These are phyloP conservation scores for Lamprologus ornatipinnis DNA, from an alignment of 2,113 vertebrate genomes.

Conservation along the genomic window DNA sequence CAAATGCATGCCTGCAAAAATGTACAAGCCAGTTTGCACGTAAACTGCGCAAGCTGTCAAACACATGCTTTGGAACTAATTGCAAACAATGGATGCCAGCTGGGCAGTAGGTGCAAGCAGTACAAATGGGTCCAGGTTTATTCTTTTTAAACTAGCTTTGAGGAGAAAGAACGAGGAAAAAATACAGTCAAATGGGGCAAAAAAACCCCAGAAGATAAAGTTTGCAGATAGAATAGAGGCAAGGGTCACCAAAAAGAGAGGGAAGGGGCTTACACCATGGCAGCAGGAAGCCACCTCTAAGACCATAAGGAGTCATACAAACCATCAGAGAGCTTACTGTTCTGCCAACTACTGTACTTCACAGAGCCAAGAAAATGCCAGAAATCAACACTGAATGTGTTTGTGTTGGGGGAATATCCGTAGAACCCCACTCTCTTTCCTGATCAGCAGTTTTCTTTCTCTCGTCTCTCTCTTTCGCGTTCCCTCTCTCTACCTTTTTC, in stretches of 20 bases:
- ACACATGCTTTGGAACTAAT: conserved; percentile 58
- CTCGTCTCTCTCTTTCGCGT: neutral
- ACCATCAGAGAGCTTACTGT: conserved; percentile 36
- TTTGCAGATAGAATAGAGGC: neutral
- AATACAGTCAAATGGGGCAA: neutral
- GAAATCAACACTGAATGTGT: conserved; percentile 61
- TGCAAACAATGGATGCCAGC: conserved; percentile 67
- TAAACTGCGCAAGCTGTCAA: conserved; percentile 28
- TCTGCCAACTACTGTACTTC: conserved; percentile 58
- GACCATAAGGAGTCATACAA: conserved; percentile 47
- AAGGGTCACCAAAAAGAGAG: conserved; percentile 1
- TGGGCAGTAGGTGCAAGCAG: conserved; percentile 56
- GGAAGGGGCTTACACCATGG: conserved; percentile 6
- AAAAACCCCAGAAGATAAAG: neutral
- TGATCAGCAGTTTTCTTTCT: conserved; percentile 57
- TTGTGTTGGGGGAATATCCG: conserved; percentile 55
- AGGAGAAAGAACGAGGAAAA: neutral
- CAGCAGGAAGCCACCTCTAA: conserved; percentile 26
- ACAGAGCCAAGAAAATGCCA: conserved; percentile 63
- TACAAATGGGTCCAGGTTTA: conserved; percentile 44
- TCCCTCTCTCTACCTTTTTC: neutral
- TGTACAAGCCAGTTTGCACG: conserved; percentile 17
- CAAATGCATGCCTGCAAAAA: neutral
- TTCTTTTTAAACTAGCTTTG: conserved; percentile 53
- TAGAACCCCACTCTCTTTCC: conserved; percentile 54